Conservation (phyloP, 2,797 vertebrate species). For the Sylvia borin region DNA sequence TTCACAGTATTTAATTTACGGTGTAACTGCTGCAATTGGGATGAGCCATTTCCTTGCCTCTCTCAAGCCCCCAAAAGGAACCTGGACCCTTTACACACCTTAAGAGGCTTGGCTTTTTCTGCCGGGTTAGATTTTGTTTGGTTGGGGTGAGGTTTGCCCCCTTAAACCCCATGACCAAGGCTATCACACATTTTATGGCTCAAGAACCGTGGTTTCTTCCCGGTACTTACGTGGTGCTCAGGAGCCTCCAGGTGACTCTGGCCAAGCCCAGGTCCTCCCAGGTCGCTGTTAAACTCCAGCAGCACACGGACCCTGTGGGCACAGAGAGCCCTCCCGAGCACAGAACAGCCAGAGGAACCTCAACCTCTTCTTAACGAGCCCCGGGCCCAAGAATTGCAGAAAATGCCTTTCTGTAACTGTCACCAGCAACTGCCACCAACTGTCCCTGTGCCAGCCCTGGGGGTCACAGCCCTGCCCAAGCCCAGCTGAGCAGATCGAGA, state of each 20-base stretch:
- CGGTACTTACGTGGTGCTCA: background rate
- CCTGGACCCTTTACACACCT: background rate
- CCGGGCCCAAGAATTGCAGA: background rate
- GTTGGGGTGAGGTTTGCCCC: too few relatives aligned
- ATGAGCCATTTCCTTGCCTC: background rate
- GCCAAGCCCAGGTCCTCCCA: background rate
- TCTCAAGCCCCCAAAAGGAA: background rate
- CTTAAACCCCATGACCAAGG: accelerated
- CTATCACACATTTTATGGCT: background rate
- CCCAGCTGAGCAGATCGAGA: background rate
- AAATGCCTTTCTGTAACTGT: background rate
- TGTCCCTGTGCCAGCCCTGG: background rate
- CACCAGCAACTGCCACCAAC: background rate
- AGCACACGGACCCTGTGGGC: background rate
- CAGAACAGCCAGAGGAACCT: background rate
- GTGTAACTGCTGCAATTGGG: background rate
- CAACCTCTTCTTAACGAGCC: background rate
- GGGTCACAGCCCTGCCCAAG: accelerated
- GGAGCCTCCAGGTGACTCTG: background rate
- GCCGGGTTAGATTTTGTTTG: background rate
- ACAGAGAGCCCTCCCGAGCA: background rate
- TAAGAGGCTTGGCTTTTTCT: background rate
- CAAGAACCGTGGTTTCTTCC: background rate
- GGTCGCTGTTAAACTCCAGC: background rate
- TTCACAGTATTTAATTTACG: background rate